A percentile compares a stretch with the other conserved stretches of the same genome.
These are phyloP conservation scores for Chironomus riparius DNA, from an alignment of 2,888 invertebrate genomes.

Conservation along the genomic window DNA sequence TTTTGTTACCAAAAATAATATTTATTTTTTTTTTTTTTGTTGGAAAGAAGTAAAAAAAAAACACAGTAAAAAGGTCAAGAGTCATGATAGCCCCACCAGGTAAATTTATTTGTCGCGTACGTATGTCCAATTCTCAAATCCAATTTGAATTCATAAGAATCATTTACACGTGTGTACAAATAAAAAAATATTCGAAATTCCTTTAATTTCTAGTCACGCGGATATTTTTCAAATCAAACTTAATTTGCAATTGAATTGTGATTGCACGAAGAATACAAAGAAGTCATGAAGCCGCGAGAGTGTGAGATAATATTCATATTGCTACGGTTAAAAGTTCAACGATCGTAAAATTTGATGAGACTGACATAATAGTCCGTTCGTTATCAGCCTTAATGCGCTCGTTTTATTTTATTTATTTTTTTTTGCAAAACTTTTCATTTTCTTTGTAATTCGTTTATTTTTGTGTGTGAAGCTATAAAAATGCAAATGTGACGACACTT, in stretches of 20 bases:
- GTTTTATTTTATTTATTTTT: neutral
- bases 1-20: no score
- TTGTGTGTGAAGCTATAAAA: neutral
- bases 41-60: no score
- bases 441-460: no score
- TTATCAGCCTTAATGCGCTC: neutral
- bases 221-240: neutral
- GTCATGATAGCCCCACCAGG: no score
- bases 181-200: no score
- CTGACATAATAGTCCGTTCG: neutral
- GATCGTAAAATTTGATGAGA: constrained; percentile 3
- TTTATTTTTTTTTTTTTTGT: no score
- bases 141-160: no score
- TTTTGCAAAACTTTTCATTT: neutral
- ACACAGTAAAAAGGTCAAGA: no score
- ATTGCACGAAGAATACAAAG: neutral
- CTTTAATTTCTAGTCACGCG: neutral
- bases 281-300: neutral
- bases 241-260: no score
- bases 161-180: neutral
- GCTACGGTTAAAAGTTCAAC: constrained; percentile 5
- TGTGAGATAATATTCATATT: neutral
- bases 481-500: neutral
- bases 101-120: no score
- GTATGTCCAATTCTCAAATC: no score